Percentiles rank a stretch among this genome's conserved stretches.
These are phyloP conservation scores for Drosophila melanosoma DNA, from an alignment of 2,888 invertebrate genomes.

Conservation along the genomic window DNA sequence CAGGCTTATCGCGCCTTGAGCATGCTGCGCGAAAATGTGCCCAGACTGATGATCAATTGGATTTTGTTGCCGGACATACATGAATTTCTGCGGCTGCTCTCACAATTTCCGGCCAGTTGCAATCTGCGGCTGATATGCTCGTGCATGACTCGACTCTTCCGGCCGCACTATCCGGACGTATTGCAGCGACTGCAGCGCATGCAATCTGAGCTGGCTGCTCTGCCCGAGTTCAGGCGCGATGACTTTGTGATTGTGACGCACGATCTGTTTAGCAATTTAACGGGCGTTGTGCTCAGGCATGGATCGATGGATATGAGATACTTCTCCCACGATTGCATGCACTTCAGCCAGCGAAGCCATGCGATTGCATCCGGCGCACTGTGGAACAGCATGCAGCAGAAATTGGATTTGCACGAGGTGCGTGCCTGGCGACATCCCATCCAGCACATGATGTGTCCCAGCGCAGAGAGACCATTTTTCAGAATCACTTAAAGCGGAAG, in stretches of 20 bases:
- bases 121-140: slow-evolving; percentile 5
- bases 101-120: slow-evolving; percentile 81
- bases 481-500: slow-evolving; percentile 30
- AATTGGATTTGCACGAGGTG: background rate
- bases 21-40: slow-evolving; percentile 86
- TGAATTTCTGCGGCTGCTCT: slow-evolving; percentile 84
- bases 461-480: slow-evolving; percentile 63
- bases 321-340: slow-evolving; percentile 35
- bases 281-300: background rate
- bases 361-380: slow-evolving; percentile 16
- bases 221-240: slow-evolving; percentile 14
- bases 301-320: slow-evolving; percentile 8
- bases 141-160: slow-evolving; percentile 3
- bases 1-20: slow-evolving; percentile 64
- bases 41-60: slow-evolving; percentile 87
- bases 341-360: slow-evolving; percentile 24
- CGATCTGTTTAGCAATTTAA: slow-evolving; percentile 3
- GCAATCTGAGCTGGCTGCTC: slow-evolving; percentile 10
- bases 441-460: slow-evolving; percentile 77
- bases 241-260: slow-evolving; percentile 29
- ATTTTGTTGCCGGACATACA: slow-evolving; percentile 82
- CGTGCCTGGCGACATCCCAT: slow-evolving; percentile 26
- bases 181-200: slow-evolving; percentile 10
- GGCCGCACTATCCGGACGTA: slow-evolving; percentile 9
- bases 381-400: slow-evolving; percentile 33